These are phyloP conservation scores for Bos javanicus DNA, from an alignment of 2,113 vertebrate genomes.

Conservation along the genomic window DNA sequence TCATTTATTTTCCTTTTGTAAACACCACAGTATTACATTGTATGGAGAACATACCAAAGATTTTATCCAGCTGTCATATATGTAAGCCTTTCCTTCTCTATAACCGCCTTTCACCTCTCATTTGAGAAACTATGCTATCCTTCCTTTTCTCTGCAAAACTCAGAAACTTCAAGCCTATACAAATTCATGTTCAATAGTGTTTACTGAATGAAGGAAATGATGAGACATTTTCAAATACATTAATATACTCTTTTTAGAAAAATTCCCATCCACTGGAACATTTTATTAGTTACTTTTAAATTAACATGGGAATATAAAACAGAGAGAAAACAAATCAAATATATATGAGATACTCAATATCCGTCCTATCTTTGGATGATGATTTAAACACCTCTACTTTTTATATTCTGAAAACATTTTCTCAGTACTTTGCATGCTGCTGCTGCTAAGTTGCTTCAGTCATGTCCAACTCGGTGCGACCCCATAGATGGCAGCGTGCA, in stretches of 20 bases:
- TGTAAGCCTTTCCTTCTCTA: neutral
- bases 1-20: neutral
- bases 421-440: neutral
- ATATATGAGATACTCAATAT: neutral
- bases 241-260: neutral
- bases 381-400: slow-evolving; percentile 31
- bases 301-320: neutral
- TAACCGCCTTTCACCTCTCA: neutral
- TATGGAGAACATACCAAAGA: neutral
- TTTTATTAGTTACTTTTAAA: slow-evolving; percentile 10
- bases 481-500: neutral
- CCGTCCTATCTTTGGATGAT: neutral
- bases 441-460: too few relatives aligned
- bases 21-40: neutral
- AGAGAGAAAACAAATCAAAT: slow-evolving; percentile 9
- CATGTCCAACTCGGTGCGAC: too few relatives aligned
- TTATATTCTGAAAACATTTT: slow-evolving; percentile 16
- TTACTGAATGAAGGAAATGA: neutral
- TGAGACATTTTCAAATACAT: neutral
- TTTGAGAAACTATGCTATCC: neutral
- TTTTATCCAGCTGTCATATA: neutral
- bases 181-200: neutral
- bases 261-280: neutral
- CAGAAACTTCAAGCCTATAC: neutral
- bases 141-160: neutral